Evolutionary conservation across 1,140 invertebrate genomes (phyloP).

Genomic region (Drosophila asahinai): DNA sequence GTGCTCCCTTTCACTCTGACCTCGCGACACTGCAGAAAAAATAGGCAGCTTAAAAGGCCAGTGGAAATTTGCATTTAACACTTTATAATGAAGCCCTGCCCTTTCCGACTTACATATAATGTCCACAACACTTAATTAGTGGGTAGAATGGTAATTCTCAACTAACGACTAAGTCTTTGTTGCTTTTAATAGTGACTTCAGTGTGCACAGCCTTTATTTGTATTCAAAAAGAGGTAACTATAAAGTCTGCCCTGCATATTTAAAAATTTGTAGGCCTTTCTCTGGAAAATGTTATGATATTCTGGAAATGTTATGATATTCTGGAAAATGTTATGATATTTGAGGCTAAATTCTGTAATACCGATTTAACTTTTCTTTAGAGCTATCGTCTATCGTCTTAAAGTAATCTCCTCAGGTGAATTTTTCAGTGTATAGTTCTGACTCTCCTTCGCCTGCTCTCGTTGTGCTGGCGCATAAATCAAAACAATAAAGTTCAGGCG

Average conservation of each 20-base stretch:
- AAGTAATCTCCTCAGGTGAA: neutral
- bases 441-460: slow-evolving; percentile 10
- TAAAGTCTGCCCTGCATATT: too few species aligned
- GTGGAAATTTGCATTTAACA: neutral
- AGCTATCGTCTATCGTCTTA: too few species aligned
- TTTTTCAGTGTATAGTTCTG: slow-evolving; percentile 12
- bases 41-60: neutral
- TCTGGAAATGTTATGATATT: too few species aligned
- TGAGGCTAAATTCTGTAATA: too few species aligned
- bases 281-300: too few species aligned
- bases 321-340: too few species aligned
- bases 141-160: neutral
- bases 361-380: too few species aligned
- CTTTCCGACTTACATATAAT: neutral
- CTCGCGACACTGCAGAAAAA: slow-evolving; percentile 21
- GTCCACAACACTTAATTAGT: neutral
- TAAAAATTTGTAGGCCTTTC: too few species aligned
- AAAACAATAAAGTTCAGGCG: slow-evolving; percentile 82
- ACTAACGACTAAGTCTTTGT: neutral
- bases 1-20: slow-evolving; percentile 25
- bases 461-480: slow-evolving; percentile 77
- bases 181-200: neutral
- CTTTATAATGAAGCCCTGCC: neutral
- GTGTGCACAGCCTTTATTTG: too few species aligned
- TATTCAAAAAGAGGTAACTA: neutral